Evolutionary conservation across 2,113 vertebrate genomes (phyloP), one percentile per base, ranked within the genome.

Genomic region (Hymenochirus boettgeri): DNA sequence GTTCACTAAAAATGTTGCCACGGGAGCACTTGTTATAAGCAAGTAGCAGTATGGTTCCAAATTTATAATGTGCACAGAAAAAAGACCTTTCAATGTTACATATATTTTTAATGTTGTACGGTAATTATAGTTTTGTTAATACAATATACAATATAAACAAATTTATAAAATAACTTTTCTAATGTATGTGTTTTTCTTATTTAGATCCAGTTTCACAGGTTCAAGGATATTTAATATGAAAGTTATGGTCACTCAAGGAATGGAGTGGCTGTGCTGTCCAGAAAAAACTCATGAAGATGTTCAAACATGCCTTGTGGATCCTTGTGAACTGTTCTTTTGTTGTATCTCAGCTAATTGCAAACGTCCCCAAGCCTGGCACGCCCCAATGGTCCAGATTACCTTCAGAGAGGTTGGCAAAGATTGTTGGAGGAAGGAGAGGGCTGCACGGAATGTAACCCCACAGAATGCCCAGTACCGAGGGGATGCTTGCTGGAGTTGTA

Each of bases 371-470:
- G 65, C 63, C 72, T 37, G 52, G 73, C 78, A 63, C 57, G 77
- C 25, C 74, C 86, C 51, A 57, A 71, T 3, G 76, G 72, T 26
- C 79, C 86, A 0, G 77, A 86, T 23, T 88, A 85, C 65, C 79
- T 89, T 72, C 81, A 81, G 65, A 83, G 86, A 15, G 85, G 88
- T 70, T 90, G 89, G 89, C 82, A 88, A 13, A 71, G 88, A 64
- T 74, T 91, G 45, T 73, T 91, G 65, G 85, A 85, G 12, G 88
- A 90, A 75, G 89, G 85, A 15, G 87, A 88, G 18, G 77, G 79
- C 73, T 91, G 89, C 0, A 0, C 56, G 0, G 71, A 83, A 69
- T 91, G 89, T 74, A 75, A 8, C 33, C 80, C 75, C 0, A 85
- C 87, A 33, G 86, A 86, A 61, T 91, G 89, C 66, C 83, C 84